A percentile compares a stretch with the other conserved stretches of the same genome.
These are phyloP conservation scores for Argyra leucocephala DNA, from an alignment of 2,888 invertebrate genomes.

Conservation along the genomic window DNA sequence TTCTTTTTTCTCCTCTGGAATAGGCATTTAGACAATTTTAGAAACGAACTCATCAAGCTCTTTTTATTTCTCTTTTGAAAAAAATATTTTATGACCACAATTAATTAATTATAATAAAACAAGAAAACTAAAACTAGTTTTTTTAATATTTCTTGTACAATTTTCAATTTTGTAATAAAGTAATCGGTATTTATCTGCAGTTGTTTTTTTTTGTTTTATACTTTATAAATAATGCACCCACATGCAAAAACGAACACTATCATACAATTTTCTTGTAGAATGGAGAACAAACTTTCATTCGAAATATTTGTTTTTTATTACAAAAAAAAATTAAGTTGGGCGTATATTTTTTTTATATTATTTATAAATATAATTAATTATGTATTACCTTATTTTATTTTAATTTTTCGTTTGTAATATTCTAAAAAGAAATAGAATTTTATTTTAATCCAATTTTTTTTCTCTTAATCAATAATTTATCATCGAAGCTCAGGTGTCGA, in stretches of 20 bases:
- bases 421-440: no score
- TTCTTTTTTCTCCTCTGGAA: no score
- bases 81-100: no score
- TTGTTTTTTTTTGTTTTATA: not conserved
- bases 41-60: no score
- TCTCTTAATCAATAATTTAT: not conserved
- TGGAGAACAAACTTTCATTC: not conserved
- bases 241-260: not conserved
- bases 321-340: not conserved
- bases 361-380: not conserved
- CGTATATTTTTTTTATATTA: not conserved
- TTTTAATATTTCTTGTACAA: no score
- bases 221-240: not conserved
- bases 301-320: not conserved
- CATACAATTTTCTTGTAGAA: not conserved
- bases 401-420: not conserved
- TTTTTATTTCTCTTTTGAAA: no score
- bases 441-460: not conserved
- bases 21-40: no score
- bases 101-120: no score
- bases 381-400: no score
- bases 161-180: no score
- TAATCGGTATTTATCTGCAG: not conserved
- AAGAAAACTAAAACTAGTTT: no score
- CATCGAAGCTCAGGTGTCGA: not conserved